Percentiles rank a stretch among this genome's conserved stretches.
Evolutionary conservation across 1,140 invertebrate species (phyloP).

Genomic region (Vanessa tameamea): DNA sequence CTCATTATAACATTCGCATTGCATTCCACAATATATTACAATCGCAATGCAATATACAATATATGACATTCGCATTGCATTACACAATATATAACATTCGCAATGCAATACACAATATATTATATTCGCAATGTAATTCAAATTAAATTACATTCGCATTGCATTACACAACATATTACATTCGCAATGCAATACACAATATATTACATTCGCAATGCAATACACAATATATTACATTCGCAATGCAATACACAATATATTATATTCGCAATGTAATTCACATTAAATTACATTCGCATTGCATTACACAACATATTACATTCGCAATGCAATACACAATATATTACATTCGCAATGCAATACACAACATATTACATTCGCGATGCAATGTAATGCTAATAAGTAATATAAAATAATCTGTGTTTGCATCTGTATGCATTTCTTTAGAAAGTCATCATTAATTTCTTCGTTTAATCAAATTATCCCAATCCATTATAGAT

Average conservation of each 20-base stretch:
- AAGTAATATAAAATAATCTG: too few relatives aligned
- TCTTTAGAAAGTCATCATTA: too few relatives aligned
- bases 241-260: neutral
- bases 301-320: neutral
- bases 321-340: neutral
- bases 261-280: neutral
- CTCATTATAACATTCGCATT: neutral
- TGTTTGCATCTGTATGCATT: too few relatives aligned
- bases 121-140: too few relatives aligned
- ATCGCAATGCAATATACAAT: neutral
- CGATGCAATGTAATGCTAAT: neutral
- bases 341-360: neutral
- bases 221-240: neutral
- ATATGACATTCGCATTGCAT: conserved; percentile 20
- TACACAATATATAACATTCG: too few relatives aligned
- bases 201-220: too few relatives aligned
- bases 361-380: neutral
- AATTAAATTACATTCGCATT: neutral
- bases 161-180: conserved; percentile 3
- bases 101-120: neutral
- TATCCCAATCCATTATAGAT: too few relatives aligned
- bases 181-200: conserved; percentile 8
- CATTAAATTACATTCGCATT: neutral
- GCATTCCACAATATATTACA: neutral
- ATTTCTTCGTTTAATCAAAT: too few relatives aligned